phyloP scores from a whole-genome alignment of 2,888 invertebrate genomes.

The Hypolimnas misippus region DNA sequence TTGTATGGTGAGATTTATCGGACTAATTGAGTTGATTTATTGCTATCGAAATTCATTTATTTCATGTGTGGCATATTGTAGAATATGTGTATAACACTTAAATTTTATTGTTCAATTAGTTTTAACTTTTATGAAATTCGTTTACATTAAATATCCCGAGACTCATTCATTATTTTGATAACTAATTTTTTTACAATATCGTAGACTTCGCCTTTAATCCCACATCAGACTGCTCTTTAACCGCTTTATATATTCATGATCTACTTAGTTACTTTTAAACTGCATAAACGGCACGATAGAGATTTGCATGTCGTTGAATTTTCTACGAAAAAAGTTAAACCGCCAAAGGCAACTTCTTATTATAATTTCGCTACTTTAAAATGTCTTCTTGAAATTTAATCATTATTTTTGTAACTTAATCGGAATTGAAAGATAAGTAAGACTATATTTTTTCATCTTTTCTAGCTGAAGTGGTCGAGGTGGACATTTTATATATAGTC shows the following conservation, averaged over 20 bases:
- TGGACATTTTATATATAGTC: no score
- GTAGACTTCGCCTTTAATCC: constrained; percentile 22
- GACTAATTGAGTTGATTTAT: no score
- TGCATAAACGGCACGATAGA: constrained; percentile 50
- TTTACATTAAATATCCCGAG: background rate
- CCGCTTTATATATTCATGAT: constrained; percentile 49
- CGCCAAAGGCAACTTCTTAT: constrained; percentile 8
- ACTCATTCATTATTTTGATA: background rate
- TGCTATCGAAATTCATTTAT: no score
- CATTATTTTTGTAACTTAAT: background rate
- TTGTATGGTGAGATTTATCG: no score
- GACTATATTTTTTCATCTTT: background rate
- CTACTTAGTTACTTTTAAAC: constrained; percentile 53
- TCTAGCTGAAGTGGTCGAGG: no score
- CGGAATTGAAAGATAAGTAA: no score
- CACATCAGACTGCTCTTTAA: constrained; percentile 45
- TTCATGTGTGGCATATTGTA: no score
- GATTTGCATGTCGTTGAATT: constrained; percentile 59
- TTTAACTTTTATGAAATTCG: no score
- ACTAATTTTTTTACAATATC: background rate
- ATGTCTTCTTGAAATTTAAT: background rate
- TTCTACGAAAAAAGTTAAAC: constrained; percentile 13
- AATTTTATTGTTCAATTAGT: no score
- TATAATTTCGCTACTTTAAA: constrained; percentile 5
- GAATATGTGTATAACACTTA: no score